Conservation (phyloP, 2,888 invertebrate species). For the Antheraea yamamai region DNA sequence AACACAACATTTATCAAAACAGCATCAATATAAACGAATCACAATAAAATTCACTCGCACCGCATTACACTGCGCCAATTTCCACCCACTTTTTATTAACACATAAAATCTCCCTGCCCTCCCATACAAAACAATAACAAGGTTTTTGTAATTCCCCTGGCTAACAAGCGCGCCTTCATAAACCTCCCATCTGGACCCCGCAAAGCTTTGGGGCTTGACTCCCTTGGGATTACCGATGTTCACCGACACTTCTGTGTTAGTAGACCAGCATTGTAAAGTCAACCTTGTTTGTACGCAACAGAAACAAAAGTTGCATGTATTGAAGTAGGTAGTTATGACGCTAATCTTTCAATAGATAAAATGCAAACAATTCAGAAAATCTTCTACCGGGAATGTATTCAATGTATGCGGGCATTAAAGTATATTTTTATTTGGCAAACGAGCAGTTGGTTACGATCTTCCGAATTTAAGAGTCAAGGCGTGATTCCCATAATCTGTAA, state of each 20-base stretch:
- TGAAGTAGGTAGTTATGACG: constrained; percentile 33
- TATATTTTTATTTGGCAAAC: constrained; percentile 24
- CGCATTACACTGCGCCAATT: constrained; percentile 52
- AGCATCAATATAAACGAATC: constrained; percentile 46
- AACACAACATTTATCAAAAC: constrained; percentile 23
- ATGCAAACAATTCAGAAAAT: constrained; percentile 40
- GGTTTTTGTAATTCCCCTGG: constrained; percentile 73
- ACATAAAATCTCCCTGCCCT: constrained; percentile 65
- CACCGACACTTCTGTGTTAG: constrained; percentile 66
- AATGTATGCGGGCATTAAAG: constrained; percentile 20
- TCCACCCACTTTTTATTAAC: constrained; percentile 73
- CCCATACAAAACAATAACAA: constrained; percentile 72
- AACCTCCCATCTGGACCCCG: constrained; percentile 73
- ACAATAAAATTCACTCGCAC: constrained; percentile 43
- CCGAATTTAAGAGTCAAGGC: constrained; percentile 41
- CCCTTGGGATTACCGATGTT: constrained; percentile 65
- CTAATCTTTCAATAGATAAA: constrained; percentile 36
- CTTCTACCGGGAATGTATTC: constrained; percentile 32
- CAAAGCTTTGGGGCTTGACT: constrained; percentile 70
- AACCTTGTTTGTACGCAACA: constrained; percentile 30
- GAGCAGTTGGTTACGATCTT: constrained; percentile 33
- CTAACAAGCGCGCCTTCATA: constrained; percentile 77
- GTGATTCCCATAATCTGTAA: constrained; percentile 80
- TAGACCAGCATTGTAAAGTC: constrained; percentile 34
- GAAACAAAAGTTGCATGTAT: constrained; percentile 28